These are phyloP conservation scores for Salvelinus alpinus DNA, from an alignment of 2,113 vertebrate species.

Conservation along the genomic window DNA sequence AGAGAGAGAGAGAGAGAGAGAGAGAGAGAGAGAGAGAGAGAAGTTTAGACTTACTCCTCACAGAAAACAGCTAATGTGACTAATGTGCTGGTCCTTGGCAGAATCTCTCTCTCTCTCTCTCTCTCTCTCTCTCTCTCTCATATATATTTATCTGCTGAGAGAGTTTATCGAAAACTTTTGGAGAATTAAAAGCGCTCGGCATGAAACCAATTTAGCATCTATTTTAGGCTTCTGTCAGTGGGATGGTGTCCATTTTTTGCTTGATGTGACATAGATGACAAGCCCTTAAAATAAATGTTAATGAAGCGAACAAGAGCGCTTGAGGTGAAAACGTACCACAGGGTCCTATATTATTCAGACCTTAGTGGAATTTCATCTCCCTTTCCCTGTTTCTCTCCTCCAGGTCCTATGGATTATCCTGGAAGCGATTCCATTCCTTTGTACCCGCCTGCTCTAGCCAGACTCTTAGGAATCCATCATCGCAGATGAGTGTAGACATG, in stretches of 20 bases:
- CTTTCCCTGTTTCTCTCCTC: conserved; percentile 30
- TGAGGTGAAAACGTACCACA: conserved; percentile 57
- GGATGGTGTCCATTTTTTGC: conserved; percentile 39
- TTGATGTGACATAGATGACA: conserved; percentile 43
- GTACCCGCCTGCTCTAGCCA: conserved; percentile 12
- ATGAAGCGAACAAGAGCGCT: conserved; percentile 60
- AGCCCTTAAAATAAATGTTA: conserved; percentile 60
- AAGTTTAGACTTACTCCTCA: background rate
- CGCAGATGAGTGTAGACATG: conserved; percentile 24
- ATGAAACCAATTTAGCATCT: conserved; percentile 64
- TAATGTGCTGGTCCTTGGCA: background rate
- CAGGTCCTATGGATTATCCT: conserved; percentile 39
- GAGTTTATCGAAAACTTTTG: conserved; percentile 50
- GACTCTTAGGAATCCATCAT: conserved; percentile 34
- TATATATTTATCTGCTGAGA: conserved; percentile 22
- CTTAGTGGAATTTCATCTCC: conserved; percentile 48
- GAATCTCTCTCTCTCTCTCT: too few relatives aligned
- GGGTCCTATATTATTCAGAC: conserved; percentile 60
- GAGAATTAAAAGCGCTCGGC: conserved; percentile 59
- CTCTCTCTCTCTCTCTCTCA: too few relatives aligned
- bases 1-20: too few relatives aligned
- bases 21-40: background rate
- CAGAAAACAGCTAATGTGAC: background rate
- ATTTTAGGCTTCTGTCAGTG: conserved; percentile 58
- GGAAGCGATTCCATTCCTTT: conserved; percentile 9